Evolutionary conservation across 2,888 invertebrate genomes (phyloP).

Genomic region (Copidosoma aretas): DNA sequence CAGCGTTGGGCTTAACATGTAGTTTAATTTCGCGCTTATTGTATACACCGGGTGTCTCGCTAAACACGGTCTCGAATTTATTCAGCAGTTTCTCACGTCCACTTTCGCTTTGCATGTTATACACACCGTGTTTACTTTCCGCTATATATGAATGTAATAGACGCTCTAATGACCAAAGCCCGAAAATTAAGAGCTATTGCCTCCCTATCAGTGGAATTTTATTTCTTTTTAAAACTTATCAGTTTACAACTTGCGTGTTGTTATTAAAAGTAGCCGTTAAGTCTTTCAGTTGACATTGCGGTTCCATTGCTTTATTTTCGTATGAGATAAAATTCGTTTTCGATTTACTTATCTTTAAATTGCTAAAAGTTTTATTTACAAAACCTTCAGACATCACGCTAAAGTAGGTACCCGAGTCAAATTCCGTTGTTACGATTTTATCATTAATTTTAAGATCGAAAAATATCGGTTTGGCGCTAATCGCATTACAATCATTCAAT

Average conservation of each 20-base stretch:
- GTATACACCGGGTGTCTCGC: slow-evolving; percentile 30
- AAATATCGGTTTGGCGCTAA: slow-evolving; percentile 28
- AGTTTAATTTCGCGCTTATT: slow-evolving; percentile 35
- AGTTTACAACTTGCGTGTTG: slow-evolving; percentile 14
- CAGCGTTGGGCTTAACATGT: slow-evolving; percentile 37
- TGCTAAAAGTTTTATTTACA: slow-evolving; percentile 17
- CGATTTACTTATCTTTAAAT: slow-evolving; percentile 14
- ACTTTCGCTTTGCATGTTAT: slow-evolving; percentile 18
- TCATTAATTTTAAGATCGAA: slow-evolving; percentile 24
- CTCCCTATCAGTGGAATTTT: slow-evolving; percentile 31
- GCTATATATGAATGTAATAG: not conserved
- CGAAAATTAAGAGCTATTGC: slow-evolving; percentile 25
- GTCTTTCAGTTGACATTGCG: slow-evolving; percentile 23
- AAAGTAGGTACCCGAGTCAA: slow-evolving; percentile 38
- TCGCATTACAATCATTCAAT: slow-evolving; percentile 20
- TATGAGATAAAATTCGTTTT: slow-evolving; percentile 22
- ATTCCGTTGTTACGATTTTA: slow-evolving; percentile 35
- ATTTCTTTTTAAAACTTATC: slow-evolving; percentile 32
- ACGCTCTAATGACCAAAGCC: slow-evolving; percentile 34
- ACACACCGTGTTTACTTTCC: slow-evolving; percentile 6
- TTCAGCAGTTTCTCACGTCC: slow-evolving; percentile 14
- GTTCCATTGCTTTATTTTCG: slow-evolving; percentile 27
- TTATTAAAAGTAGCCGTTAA: slow-evolving; percentile 9
- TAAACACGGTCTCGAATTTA: slow-evolving; percentile 26
- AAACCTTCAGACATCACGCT: slow-evolving; percentile 33